These are phyloP conservation scores for Sakesphorus luctuosus DNA, from an alignment of 2,113 vertebrate species.

Conservation along the genomic window DNA sequence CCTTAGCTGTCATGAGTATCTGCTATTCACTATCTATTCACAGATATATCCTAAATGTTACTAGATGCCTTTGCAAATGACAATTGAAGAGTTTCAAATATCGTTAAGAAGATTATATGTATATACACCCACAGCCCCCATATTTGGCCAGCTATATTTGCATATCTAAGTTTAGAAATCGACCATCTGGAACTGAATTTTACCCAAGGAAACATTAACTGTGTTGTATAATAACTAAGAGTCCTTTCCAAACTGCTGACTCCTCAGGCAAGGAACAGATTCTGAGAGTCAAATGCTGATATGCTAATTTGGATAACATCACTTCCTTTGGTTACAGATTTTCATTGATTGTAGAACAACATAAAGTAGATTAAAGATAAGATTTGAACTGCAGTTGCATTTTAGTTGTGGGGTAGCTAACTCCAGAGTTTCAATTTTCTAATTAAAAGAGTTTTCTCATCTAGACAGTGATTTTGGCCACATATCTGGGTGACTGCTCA, in stretches of 20 bases:
- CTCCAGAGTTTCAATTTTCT: neutral
- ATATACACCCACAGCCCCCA: rapidly evolving
- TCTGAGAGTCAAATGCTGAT: neutral
- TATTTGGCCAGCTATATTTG: neutral
- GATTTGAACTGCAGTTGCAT: neutral
- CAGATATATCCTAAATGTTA: neutral
- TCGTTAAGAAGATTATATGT: neutral
- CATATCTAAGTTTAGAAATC: constrained; percentile 1
- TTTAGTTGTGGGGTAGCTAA: neutral
- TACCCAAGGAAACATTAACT: neutral
- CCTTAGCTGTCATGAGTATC: neutral
- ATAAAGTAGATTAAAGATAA: neutral
- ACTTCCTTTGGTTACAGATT: neutral
- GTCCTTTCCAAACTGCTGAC: neutral
- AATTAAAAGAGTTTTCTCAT: neutral
- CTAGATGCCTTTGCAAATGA: neutral
- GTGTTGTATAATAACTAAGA: neutral
- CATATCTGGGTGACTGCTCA: neutral
- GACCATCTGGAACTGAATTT: constrained; percentile 16
- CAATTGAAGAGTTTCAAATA: neutral
- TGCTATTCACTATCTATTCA: neutral
- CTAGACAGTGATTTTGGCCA: neutral
- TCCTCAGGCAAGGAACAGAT: neutral
- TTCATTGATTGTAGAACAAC: neutral
- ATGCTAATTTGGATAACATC: neutral